Base-by-base conservation (phyloP, 2,113 vertebrate species). In the Rhinichthys klamathensis region DNA sequence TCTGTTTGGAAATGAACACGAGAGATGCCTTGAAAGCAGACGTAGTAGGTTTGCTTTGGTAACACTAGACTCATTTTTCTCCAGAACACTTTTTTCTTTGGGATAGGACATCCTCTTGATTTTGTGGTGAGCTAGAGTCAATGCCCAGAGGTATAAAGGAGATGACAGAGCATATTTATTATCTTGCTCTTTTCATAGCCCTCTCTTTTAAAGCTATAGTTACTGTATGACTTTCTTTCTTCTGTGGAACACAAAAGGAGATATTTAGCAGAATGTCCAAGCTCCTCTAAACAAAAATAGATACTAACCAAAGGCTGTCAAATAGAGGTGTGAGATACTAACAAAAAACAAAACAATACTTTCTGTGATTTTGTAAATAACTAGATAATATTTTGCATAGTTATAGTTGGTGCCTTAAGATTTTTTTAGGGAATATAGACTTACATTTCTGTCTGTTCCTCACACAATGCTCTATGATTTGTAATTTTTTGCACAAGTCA, bases 41-140 rank as follows among this genome's bases (percentile, higher is more conserved):
- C 90, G 87, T 44, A 21, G 81, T 90, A 80, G 54, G 83, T 83
- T 79, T 84, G 65, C 25, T 30, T 27, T 78, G 58, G 73, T 77
- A 77, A 67, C 35, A 25, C 69, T 74, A 51, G 25, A 69, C 32
- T 83, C 67, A 77, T 80, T 80, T 84, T 88, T 90, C 89, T 88
- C 88, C 90, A 89, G 90, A 88, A 85, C 84, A 74, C 81, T 81
- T 89, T 90, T 92, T 92, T 90, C 84, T 89, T 89, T 90, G 78
- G 76, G 87, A 80, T 88, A 82, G 86, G 82, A 80, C 84, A 80
- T 81, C 85, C 67, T 88, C 90, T 93, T 91, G 90, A 92, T 90
- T 91, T 91, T 92, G 87, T 84, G 92, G 90, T 86, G 86, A 91
- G 80, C 83, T 7, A 30, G 58, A 78, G 65, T 75, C 35, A 72